Conservation (phyloP, 2,888 invertebrate species). For the Anorthoa munda region DNA sequence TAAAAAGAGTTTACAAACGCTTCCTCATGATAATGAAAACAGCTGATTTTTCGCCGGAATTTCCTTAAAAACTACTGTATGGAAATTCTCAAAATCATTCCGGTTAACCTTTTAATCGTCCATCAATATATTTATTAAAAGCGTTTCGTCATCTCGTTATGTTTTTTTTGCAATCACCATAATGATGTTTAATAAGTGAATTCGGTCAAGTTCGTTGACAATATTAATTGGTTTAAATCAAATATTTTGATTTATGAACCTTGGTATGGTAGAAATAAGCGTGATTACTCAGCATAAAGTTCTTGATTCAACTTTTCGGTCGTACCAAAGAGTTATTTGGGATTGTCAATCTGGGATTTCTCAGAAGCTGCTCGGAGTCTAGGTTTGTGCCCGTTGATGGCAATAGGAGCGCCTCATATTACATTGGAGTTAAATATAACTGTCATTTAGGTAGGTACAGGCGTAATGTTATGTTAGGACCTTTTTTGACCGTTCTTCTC, state of each 20-base stretch:
- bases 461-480: too few species aligned
- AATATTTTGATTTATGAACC: slow-evolving; percentile 12
- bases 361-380: too few species aligned
- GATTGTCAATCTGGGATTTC: too few species aligned
- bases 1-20: background rate
- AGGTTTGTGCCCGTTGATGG: too few species aligned
- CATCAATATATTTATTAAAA: background rate
- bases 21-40: background rate
- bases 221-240: slow-evolving; percentile 26
- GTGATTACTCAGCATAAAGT: too few species aligned
- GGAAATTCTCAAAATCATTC: background rate
- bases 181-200: slow-evolving; percentile 20
- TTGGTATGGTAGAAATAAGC: too few species aligned
- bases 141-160: background rate
- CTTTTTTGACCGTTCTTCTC: too few species aligned
- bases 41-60: background rate
- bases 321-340: too few species aligned
- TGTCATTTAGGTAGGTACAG: too few species aligned
- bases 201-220: slow-evolving; percentile 16
- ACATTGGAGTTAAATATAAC: too few species aligned
- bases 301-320: too few species aligned
- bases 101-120: background rate
- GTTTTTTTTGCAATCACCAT: slow-evolving; percentile 10
- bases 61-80: background rate
- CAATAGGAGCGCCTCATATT: too few species aligned